Evolutionary conservation across 23 tunicate genomes (phyloP).

Genomic region (Aplidium turbinatum): DNA sequence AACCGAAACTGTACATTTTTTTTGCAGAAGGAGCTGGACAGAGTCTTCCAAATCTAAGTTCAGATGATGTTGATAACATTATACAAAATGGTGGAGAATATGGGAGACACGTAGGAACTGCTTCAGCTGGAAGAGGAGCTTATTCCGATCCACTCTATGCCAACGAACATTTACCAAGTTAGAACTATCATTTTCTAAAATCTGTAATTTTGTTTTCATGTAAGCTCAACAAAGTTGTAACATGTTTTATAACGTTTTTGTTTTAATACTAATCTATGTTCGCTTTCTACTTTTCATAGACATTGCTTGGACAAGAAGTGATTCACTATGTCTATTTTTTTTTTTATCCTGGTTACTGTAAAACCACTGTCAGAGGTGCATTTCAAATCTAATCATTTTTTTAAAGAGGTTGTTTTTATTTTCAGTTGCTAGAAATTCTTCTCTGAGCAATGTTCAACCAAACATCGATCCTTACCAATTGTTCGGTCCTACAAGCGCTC

Average conservation of each 20-base stretch:
- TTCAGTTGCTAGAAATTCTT: no score
- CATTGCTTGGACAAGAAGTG: background rate
- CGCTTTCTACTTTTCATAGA: no score
- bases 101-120: constrained; percentile 54
- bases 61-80: constrained; percentile 87
- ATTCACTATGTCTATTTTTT: background rate
- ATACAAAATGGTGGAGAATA: constrained; percentile 74
- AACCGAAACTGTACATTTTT: background rate
- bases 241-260: no score
- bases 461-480: constrained; percentile 77
- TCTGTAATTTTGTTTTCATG: no score
- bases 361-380: background rate
- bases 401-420: no score
- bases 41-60: constrained; percentile 76
- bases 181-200: background rate
- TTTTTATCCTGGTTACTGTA: background rate
- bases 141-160: constrained; percentile 33
- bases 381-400: no score
- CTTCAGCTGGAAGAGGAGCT: constrained; percentile 17
- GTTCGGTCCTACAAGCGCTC: constrained; percentile 93
- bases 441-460: no score
- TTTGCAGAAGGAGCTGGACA: constrained; percentile 37
- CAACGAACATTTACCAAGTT: constrained; percentile 1
- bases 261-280: no score
- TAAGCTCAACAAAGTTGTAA: no score